Evolutionary conservation across 2,113 vertebrate genomes (phyloP), one percentile per base, ranked within the genome.

Genomic region (Paradisaea rubra): DNA sequence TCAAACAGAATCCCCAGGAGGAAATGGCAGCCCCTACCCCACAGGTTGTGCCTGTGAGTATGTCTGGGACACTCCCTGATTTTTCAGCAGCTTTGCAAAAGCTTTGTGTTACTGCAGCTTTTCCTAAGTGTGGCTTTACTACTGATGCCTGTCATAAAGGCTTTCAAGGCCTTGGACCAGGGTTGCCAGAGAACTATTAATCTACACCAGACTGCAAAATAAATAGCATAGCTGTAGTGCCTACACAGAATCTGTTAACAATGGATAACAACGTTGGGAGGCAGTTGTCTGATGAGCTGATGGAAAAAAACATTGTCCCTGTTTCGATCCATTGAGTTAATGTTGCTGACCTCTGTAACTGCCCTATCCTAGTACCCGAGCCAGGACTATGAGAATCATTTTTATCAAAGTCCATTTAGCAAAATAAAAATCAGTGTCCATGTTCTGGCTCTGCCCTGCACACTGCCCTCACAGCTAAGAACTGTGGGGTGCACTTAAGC

Each of bases 21-120:
- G 21, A 52, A 86, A 53, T 0, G 0, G 18, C n/a, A 5, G 22
- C 14, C 8, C 33, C 42, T 50, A 23, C 3, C 35, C 22, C 18
- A 37, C 11, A 15, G 11, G 44, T 28, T 82, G 11, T 65, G 41
- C 49, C 27, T 83, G 15, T 65, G 66, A 77, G 19, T 37, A 61
- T 42, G 54, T 63, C 72, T 71, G 71, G 35, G 9, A 15, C 18
- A 35, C 6, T 10, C 33, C 10, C 6, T 8, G 42, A 2, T 42
- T 52, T 83, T 88, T 59, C 1, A 5, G 68, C 71, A 59, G 42
- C 28, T 91, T 83, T 69, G 45, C n/a, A 60, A 90, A 88, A 35
- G 21, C 17, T 33, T 50, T 76, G 68, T 47, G 39, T 41, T 42
- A 86, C 47, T 52, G 60, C 18, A 78, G 52, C 21, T 91, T 74